A percentile compares a stretch with the other conserved stretches of the same genome.
These are phyloP conservation scores for Trachelus iudaicus DNA, from an alignment of 2,888 invertebrate genomes.

Conservation along the genomic window DNA sequence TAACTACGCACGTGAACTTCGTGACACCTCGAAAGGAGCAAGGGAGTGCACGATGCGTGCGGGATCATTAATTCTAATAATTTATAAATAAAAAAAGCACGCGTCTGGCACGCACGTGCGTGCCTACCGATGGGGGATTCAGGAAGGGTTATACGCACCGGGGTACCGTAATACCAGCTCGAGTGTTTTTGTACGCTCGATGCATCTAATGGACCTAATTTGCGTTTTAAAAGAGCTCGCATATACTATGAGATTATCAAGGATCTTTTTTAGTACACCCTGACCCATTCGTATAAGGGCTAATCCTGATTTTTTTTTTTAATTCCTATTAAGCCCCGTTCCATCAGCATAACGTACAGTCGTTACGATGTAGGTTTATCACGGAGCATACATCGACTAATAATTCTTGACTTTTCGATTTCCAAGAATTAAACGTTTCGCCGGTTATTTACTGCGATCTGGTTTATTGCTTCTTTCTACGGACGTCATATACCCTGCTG, in stretches of 20 bases:
- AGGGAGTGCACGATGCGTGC: conserved; percentile 47
- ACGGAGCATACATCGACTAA: not conserved
- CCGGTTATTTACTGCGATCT: not conserved
- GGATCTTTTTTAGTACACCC: not conserved
- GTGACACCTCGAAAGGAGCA: conserved; percentile 42
- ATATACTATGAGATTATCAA: not conserved
- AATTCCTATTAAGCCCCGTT: not conserved
- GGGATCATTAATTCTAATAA: conserved; percentile 64
- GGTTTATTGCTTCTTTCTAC: not conserved
- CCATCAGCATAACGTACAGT: too few species aligned
- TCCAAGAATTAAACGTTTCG: not conserved
- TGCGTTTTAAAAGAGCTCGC: conserved; percentile 56
- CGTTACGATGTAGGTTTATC: not conserved
- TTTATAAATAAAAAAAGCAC: conserved; percentile 55
- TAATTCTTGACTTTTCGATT: not conserved
- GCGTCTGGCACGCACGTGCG: conserved; percentile 62
- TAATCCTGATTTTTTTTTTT: not conserved
- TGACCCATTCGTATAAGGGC: not conserved
- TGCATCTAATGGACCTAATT: conserved; percentile 62
- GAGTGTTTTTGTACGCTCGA: conserved; percentile 54
- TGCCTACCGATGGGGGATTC: conserved; percentile 18
- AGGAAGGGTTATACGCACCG: conserved; percentile 38
- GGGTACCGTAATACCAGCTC: conserved; percentile 38
- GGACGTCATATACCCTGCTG: not conserved
- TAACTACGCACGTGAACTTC: conserved; percentile 27